Conservation (phyloP, 2,113 vertebrate genomes). For the Eulacestoma nigropectus region DNA sequence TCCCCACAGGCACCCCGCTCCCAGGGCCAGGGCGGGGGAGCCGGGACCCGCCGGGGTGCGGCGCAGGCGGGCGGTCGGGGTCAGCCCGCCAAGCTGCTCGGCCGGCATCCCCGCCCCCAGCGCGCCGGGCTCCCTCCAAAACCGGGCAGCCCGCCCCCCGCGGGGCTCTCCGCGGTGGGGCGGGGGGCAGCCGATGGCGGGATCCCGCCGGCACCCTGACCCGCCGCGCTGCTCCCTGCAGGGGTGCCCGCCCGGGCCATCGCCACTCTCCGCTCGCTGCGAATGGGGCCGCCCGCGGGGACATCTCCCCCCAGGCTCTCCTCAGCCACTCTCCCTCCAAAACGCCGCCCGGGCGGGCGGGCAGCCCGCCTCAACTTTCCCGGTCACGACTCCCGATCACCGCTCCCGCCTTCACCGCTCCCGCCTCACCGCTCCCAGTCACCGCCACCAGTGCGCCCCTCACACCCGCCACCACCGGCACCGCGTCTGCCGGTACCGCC, state of each 20-base stretch:
- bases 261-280: background rate
- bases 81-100: conserved; percentile 31
- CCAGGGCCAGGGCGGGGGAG: background rate
- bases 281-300: background rate
- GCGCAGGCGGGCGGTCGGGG: background rate
- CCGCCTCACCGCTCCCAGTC: background rate
- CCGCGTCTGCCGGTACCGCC: background rate
- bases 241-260: background rate
- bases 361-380: background rate
- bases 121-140: conserved; percentile 48
- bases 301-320: background rate
- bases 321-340: conserved; percentile 39
- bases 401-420: background rate
- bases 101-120: conserved; percentile 17
- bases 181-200: background rate
- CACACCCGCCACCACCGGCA: background rate
- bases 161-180: background rate
- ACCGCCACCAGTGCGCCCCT: background rate
- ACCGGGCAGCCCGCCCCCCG: background rate
- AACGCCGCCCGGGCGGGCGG: background rate
- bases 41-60: background rate
- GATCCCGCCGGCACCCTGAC: background rate
- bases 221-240: background rate
- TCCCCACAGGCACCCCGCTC: background rate
- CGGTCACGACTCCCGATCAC: background rate